Evolutionary conservation across 2,888 invertebrate species (phyloP), one percentile per base, ranked within the genome.

Genomic region (Magallana nippona): DNA sequence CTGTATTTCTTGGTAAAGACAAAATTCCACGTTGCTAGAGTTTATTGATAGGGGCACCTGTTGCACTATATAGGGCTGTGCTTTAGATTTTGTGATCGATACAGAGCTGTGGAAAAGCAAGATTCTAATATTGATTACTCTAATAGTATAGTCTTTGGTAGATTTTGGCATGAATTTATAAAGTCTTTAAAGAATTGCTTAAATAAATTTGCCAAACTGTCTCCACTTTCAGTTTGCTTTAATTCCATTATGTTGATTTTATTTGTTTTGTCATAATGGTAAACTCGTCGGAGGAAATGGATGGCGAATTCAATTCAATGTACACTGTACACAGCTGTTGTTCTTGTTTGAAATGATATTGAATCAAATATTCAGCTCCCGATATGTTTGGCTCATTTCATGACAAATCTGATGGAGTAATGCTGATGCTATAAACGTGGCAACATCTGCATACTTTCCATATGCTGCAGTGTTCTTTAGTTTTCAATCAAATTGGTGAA

Each of bases 91-190:
- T 32, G 17, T 22, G 32, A 71, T 71, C 63, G 32, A 71, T 71
- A 71, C 27, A 22, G 27, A 27, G 63, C 63, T 71, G 27, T 71
- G 32, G 15, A 71, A 71, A 71, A 22, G 63, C 5, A 27, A 27
- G 63, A 32, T 71, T n/a, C 58, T n/a, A 17, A 60, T 60, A 71
- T 71, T 71, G 63, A 71, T 71, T 71, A 22, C 32, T 71, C 63
- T 71, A 32, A 32, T 71, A 11, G 44, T 44, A 44, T 22, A 27
- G 15, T 60, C n/a, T 71, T 71, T 71, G 15, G 63, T 27, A 71
- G 63, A 27, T 71, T 71, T 71, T 71, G 63, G 63, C 32, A 17
- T 22, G 63, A 27, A 71, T 27, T 71, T 71, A 22, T 11, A 32
- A 71, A 71, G 63, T 71, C 32, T 71, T 32, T 32, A 27, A n/a